Evolutionary conservation across 2,888 invertebrate species (phyloP).

Genomic region (Luperina testacea): DNA sequence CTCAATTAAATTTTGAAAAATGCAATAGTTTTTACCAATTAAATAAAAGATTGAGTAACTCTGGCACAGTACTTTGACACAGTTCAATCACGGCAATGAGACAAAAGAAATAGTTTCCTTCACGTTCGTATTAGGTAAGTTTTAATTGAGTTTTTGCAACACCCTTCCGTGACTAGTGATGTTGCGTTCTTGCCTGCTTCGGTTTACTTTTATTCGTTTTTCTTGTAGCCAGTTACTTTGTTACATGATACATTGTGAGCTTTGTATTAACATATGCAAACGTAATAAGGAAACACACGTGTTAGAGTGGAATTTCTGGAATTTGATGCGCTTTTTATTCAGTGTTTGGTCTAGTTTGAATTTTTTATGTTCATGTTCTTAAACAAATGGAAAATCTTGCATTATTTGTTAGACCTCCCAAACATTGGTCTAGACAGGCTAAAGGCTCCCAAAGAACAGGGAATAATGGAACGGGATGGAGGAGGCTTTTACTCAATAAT

Average conservation of each 20-base stretch:
- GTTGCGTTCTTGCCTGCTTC: constrained; percentile 62
- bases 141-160: constrained; percentile 84
- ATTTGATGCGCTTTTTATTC: constrained; percentile 11
- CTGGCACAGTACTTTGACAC: constrained; percentile 50
- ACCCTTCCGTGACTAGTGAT: constrained; percentile 71
- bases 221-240: constrained; percentile 55
- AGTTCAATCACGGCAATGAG: constrained; percentile 67
- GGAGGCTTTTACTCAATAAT: not conserved
- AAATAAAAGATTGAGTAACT: constrained; percentile 23
- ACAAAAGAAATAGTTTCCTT: constrained; percentile 66
- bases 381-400: not conserved
- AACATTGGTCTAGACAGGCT: not conserved
- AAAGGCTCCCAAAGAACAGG: not conserved
- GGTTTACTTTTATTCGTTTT: constrained; percentile 64
- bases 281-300: constrained; percentile 52
- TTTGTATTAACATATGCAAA: constrained; percentile 55
- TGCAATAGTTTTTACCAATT: not conserved
- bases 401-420: not conserved
- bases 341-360: not conserved
- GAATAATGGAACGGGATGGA: not conserved
- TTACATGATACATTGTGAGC: constrained; percentile 50
- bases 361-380: not conserved
- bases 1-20: not conserved
- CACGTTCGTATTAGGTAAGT: constrained; percentile 78
- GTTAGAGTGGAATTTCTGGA: constrained; percentile 30